Base-by-base conservation (phyloP, 2,888 invertebrate species). In the Rhagium mordax region DNA sequence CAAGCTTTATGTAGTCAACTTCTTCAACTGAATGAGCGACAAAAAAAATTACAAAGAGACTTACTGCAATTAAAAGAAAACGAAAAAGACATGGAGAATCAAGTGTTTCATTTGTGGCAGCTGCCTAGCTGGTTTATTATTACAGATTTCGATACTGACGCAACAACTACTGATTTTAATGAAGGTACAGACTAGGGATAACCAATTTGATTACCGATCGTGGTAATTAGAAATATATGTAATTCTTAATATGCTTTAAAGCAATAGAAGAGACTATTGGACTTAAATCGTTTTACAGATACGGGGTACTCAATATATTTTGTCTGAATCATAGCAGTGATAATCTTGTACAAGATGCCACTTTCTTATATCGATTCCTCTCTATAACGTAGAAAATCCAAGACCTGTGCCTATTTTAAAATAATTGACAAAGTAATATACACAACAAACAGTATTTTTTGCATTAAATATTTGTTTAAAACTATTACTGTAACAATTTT, bases 111-210 rank as follows among this genome's bases (percentile, higher is more conserved):
- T 70, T 81, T 88, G 66, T 88, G 87, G 87, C 86, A 87, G 75
- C 85, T 87, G 53, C 87, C 88, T 33, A 88, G 87, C 78, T 85
- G 85, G 81, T 88, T 87, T 79, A 83, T 87, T 74, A 85, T 85
- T 18, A 84, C 82, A 15, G 82, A 83, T 69, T 74, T 80, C 20
- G 79, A 76, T 72, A 74, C 75, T 6, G 81, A 81, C 69, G 74
- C 79, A 3, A 62, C 78, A 27, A 76, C 41, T 41, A n/a, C 80
- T 18, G 81, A 80, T 70, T 78, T 76, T 57, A 78, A 72, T 70
- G 79, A 79, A 71, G 76, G 74, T 68, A 79, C 74, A 61, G 75
- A 77, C 48, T 79, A 67, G 67, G 47, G 57, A 67, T 57, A 57
- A 15, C 5, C 10, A n/a, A 29, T 61, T 47, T 47, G 47, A 48